Evolutionary conservation across 2,888 invertebrate species (phyloP), one percentile per base, ranked within the genome.

Genomic region (Pyralis farinalis): DNA sequence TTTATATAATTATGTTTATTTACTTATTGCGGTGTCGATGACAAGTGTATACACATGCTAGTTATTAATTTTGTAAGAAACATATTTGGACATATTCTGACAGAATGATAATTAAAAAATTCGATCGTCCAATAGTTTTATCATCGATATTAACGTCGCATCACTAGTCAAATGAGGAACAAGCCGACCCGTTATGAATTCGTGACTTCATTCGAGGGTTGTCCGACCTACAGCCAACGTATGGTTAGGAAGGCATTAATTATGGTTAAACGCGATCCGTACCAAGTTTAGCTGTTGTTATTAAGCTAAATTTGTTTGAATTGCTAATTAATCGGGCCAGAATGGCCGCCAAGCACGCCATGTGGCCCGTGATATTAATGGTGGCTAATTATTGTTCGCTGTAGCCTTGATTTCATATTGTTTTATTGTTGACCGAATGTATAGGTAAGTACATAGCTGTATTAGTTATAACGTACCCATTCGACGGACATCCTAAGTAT

Each of bases 231-330:
- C 44, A 42, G 40, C 28, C 34, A 55, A 53, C 38, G 51, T 53
- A 58, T 55, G 55, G 59, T 50, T 58, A 63, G 56, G 56, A 66
- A 64, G 57, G 55, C 63, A 72, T 71, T 72, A 73, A 76, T 77
- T 72, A 75, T 51, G 43, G 40, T 42, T 66, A 66, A 75, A 71
- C 64, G 71, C 63, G 73, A 76, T 77, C 77, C 57, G 57, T 56
- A 60, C 71, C 61, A 61, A 66, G 60, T 74, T 73, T 62, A 70
- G 71, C 63, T 55, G 70, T 71, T 65, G 76, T 80, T 77, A 82
- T 85, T 83, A 79, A 71, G 79, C 73, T 80, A 74, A 80, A 78
- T 83, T 77, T 84, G 81, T 85, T 84, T 83, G 81, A 75, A 81
- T 79, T 69, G 77, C 71, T 84, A 80, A 83, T 81, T 77, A 77